A percentile compares a stretch with the other conserved stretches of the same genome.
Evolutionary conservation across 2,113 vertebrate genomes (phyloP).

Genomic region (Abramis brama): DNA sequence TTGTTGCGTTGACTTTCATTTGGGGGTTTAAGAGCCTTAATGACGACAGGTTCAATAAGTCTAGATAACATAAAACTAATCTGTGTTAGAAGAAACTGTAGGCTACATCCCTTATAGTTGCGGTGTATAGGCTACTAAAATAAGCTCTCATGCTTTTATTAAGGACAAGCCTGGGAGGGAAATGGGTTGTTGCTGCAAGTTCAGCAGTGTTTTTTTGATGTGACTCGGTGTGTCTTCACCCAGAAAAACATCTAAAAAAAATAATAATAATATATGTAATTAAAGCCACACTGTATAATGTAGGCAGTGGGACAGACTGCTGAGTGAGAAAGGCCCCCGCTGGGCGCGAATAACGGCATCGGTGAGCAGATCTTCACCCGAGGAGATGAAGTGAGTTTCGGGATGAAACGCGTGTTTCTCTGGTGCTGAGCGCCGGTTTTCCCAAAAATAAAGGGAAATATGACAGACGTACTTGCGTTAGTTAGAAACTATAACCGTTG

Average conservation of each 20-base stretch:
- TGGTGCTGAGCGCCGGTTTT: slow-evolving; percentile 47
- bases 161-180: not conserved
- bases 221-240: not conserved
- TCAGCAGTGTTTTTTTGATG: not conserved
- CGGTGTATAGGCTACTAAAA: no score
- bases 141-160: not conserved
- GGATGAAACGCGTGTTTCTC: slow-evolving; percentile 38
- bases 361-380: slow-evolving; percentile 46
- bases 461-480: not conserved
- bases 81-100: not conserved
- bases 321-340: slow-evolving; percentile 53
- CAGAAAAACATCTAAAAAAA: not conserved
- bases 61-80: not conserved
- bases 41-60: not conserved
- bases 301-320: slow-evolving; percentile 36
- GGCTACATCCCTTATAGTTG: no score
- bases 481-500: not conserved
- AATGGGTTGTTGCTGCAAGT: not conserved
- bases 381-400: slow-evolving; percentile 14
- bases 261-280: not conserved
- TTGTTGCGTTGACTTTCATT: not conserved
- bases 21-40: no score
- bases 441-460: slow-evolving; percentile 32
- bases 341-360: slow-evolving; percentile 55
- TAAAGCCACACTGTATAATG: slow-evolving; percentile 56